Percentiles rank a stretch among this genome's conserved stretches.
phyloP scores from a whole-genome alignment of 1,140 invertebrate species.

The Drosophila bipectinata region DNA sequence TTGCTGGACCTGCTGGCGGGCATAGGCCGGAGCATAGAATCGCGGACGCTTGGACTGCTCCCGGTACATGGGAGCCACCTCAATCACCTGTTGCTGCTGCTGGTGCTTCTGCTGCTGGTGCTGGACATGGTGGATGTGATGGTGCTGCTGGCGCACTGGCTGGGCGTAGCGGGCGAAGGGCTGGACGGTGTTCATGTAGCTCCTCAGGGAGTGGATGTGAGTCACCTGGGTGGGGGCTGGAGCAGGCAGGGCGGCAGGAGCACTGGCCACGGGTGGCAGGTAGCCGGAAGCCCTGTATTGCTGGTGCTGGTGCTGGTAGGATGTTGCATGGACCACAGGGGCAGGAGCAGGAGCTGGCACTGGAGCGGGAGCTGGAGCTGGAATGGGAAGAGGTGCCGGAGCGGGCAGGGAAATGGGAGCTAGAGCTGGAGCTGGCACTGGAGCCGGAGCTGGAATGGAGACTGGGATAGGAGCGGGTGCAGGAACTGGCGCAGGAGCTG shows the following conservation, averaged over 20 bases:
- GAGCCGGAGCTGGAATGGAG: constrained; percentile 25
- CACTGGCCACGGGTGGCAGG: constrained; percentile 22
- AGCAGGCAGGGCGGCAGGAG: constrained; percentile 18
- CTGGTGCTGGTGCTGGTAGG: constrained; percentile 17
- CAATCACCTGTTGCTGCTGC: constrained; percentile 37
- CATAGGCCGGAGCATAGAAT: constrained; percentile 69
- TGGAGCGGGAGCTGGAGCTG: constrained; percentile 6
- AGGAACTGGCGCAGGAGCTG: not conserved
- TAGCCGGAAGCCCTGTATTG: constrained; percentile 27
- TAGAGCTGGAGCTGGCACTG: not conserved
- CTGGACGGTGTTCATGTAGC: constrained; percentile 75
- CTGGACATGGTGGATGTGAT: constrained; percentile 21
- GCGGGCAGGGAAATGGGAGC: not conserved
- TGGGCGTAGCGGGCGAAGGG: constrained; percentile 69
- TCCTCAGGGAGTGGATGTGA: constrained; percentile 66
- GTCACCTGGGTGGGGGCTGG: constrained; percentile 55
- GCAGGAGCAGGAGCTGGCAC: not conserved
- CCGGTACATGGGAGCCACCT: constrained; percentile 72
- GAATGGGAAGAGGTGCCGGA: constrained; percentile 5
- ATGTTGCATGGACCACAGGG: constrained; percentile 13
- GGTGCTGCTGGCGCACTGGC: constrained; percentile 43
- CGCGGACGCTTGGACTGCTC: constrained; percentile 68
- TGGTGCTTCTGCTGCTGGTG: constrained; percentile 22
- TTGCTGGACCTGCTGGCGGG: constrained; percentile 39
- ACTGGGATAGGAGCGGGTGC: not conserved